phyloP scores from a whole-genome alignment of 2,888 invertebrate species.

The Gymnoscelis rufifasciata region DNA sequence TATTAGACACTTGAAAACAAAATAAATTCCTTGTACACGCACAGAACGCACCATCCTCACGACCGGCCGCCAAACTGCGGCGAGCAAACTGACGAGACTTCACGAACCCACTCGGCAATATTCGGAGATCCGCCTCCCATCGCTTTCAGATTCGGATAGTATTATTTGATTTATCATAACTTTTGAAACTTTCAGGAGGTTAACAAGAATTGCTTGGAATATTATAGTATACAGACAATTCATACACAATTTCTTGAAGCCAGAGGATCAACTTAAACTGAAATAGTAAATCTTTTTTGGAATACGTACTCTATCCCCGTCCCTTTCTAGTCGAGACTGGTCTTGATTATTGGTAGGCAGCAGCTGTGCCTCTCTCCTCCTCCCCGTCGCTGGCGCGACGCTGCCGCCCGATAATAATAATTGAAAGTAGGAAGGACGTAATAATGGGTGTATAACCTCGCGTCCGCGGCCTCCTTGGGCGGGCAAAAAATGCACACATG shows the following conservation, averaged over 20 bases:
- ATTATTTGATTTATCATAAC: conserved; percentile 38
- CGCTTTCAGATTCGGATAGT: conserved; percentile 59
- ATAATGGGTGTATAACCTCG: conserved; percentile 80
- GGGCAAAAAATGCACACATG: conserved; percentile 79
- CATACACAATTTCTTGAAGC: neutral
- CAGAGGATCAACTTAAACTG: neutral
- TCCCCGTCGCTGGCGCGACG: conserved; percentile 74
- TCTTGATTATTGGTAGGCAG: conserved; percentile 80
- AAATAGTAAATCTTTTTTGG: conserved; percentile 27
- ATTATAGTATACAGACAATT: neutral
- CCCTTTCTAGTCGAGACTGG: conserved; percentile 63
- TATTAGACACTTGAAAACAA: conserved; percentile 65
- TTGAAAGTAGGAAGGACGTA: conserved; percentile 80
- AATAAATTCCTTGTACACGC: conserved; percentile 71
- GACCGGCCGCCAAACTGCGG: conserved; percentile 77
- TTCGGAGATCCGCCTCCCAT: conserved; percentile 78
- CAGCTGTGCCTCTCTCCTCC: conserved; percentile 80
- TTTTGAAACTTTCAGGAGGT: neutral
- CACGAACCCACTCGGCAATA: conserved; percentile 59
- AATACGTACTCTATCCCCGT: conserved; percentile 48
- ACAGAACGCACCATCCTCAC: conserved; percentile 74
- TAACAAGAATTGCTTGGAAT: neutral
- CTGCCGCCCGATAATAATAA: conserved; percentile 79
- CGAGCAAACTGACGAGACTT: conserved; percentile 67
- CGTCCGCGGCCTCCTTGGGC: conserved; percentile 79